Evolutionary conservation across 2,888 invertebrate species (phyloP).

Genomic region (Tachystola acroxantha): DNA sequence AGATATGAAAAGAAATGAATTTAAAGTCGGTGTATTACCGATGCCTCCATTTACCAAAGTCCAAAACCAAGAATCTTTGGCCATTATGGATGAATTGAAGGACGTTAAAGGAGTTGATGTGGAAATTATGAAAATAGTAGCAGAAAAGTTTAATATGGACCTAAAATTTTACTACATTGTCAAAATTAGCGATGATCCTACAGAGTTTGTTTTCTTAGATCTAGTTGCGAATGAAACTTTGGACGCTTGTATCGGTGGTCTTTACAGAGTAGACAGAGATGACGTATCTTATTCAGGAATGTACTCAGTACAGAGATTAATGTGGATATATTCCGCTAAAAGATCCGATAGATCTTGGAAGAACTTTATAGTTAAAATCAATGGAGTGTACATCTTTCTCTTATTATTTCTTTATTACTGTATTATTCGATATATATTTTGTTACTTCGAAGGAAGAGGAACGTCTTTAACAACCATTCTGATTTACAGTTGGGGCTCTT

Average conservation of each 20-base stretch:
- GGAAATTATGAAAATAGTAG: conserved; percentile 49
- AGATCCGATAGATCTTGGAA: conserved; percentile 43
- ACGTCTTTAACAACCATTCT: conserved; percentile 32
- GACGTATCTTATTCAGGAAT: conserved; percentile 50
- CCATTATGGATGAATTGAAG: conserved; percentile 33
- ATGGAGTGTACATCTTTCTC: conserved; percentile 45
- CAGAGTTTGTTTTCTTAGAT: conserved; percentile 26
- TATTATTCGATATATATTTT: conserved; percentile 37
- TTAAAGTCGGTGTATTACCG: conserved; percentile 44
- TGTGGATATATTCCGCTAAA: conserved; percentile 48
- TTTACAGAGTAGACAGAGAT: conserved; percentile 48
- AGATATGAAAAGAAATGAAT: conserved; percentile 42
- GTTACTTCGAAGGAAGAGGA: conserved; percentile 29
- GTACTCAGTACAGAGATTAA: conserved; percentile 39
- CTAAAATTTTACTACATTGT: conserved; percentile 36
- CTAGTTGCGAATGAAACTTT: conserved; percentile 45
- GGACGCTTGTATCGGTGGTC: conserved; percentile 52
- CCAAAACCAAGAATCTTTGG: conserved; percentile 24
- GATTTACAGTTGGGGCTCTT: conserved; percentile 46
- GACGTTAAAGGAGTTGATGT: conserved; percentile 41
- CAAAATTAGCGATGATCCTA: conserved; percentile 32
- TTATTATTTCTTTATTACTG: conserved; percentile 44
- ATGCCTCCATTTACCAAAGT: conserved; percentile 40
- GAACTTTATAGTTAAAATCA: conserved; percentile 36
- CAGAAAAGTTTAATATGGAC: conserved; percentile 42